Conservation (phyloP, 2,797 vertebrate genomes). For the Zalophus californianus region DNA sequence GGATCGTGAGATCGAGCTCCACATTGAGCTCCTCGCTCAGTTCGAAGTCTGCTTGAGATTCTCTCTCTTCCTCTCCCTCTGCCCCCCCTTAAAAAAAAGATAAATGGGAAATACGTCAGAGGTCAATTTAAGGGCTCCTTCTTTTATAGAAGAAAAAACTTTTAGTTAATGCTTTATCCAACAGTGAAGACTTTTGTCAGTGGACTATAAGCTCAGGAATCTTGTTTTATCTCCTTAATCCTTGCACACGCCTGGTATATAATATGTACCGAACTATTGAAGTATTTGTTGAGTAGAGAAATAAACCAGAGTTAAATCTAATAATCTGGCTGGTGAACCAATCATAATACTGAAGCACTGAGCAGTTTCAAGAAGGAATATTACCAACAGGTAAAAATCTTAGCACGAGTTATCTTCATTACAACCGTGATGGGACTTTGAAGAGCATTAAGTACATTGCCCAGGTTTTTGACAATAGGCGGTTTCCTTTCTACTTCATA, state of each 20-base stretch:
- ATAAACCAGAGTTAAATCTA: not conserved
- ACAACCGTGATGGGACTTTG: not conserved
- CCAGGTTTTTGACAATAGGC: not conserved
- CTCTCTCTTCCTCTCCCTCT: not conserved
- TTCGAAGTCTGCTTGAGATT: not conserved
- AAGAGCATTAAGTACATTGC: not conserved
- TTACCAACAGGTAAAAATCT: not conserved
- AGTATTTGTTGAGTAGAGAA: not conserved
- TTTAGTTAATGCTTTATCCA: slow-evolving; percentile 8
- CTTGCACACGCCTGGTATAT: not conserved
- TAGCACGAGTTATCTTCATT: not conserved
- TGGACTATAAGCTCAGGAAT: not conserved
- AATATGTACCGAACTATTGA: not conserved
- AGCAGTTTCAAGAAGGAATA: not conserved
- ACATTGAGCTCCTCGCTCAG: not conserved
- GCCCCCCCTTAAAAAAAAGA: not conserved
- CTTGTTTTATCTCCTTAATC: not conserved
- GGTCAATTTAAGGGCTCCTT: not conserved
- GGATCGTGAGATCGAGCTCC: not conserved
- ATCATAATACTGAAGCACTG: not conserved
- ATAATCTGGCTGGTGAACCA: not conserved
- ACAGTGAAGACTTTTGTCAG: not conserved
- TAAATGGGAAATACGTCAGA: not conserved
- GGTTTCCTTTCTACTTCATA: not conserved
- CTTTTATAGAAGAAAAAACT: not conserved